Base-by-base conservation (phyloP, 2,888 invertebrate species). In the Nezara viridula region DNA sequence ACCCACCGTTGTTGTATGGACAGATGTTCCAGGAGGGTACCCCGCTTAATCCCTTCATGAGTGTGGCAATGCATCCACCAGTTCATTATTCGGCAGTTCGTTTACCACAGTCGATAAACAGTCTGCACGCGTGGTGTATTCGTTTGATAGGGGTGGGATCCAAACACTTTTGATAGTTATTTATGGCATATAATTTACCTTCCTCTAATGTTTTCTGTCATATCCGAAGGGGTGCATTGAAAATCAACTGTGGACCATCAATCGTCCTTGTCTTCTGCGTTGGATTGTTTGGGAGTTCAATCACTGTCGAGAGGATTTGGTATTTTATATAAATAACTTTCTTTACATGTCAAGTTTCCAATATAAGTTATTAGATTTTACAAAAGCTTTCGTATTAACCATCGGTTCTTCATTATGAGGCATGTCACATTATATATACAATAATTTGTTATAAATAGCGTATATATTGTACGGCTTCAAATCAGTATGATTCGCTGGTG, bases 101-200 rank as follows among this genome's bases (percentile, higher is more conserved):
- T 73, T 7, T 24, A 73, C 66, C 66, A 27, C 66, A 37, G 32
- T 73, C 32, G 7, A 73, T 73, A 37, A 73, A 73, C 66, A 73
- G 6, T 5, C 14, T 14, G 27, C 60, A 60, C 60, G 19, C 37
- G 37, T 32, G 6, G 66, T 37, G 66, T 21, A 37, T 32, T 73
- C 66, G 16, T 73, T 81, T 5, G n/a, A 44, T 40, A 44, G 81
- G 81, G 81, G 44, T 44, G 12, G 14, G 81, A 24, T 81, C 9
- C 9, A 81, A 81, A 81, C 81, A 40, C 44, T 24, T 81, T 47
- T 81, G n/a, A 81, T 44, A 81, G 81, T 81, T 40, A 81, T 81
- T 81, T 81, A 81, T 81, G 81, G 37, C 66, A 37, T 73, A 81
- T 81, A n/a, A 81, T 44, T 81, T 37, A 81, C 81, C 81, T 24